Conservation (phyloP, 1,140 invertebrate species). For the Tetraneura akinire region DNA sequence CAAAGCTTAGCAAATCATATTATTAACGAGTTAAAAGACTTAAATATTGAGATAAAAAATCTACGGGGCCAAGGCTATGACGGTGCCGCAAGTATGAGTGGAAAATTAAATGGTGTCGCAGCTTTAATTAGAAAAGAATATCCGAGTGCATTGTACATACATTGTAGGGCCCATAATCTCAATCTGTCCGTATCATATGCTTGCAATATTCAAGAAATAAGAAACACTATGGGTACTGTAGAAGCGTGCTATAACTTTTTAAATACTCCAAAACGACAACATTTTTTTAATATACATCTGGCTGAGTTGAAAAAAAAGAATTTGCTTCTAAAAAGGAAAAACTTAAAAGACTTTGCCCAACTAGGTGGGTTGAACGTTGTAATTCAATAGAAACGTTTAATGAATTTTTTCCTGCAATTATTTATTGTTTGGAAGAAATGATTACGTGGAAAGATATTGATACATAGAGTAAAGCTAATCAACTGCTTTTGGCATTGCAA, state of each 20-base stretch:
- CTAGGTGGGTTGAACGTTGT: slow-evolving; percentile 19
- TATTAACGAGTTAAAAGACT: slow-evolving; percentile 21
- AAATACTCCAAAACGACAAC: too few relatives aligned
- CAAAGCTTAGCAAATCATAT: slow-evolving; percentile 49
- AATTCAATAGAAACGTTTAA: slow-evolving; percentile 8
- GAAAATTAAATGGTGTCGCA: slow-evolving; percentile 54
- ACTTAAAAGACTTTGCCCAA: background rate
- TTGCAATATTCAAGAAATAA: too few relatives aligned
- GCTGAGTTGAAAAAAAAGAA: too few relatives aligned
- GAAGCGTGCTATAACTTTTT: too few relatives aligned
- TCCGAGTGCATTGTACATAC: slow-evolving; percentile 53
- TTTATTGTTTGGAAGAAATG: slow-evolving; percentile 23
- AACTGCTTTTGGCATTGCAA: background rate
- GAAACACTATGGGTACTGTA: too few relatives aligned
- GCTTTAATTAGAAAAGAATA: slow-evolving; percentile 57
- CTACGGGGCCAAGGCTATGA: slow-evolving; percentile 56
- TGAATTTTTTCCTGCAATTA: background rate
- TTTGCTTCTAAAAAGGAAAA: too few relatives aligned
- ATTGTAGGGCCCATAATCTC: slow-evolving; percentile 19
- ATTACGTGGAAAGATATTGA: slow-evolving; percentile 9
- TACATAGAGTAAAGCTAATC: slow-evolving; percentile 32
- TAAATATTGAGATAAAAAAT: background rate
- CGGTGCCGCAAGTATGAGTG: slow-evolving; percentile 56
- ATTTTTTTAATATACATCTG: too few relatives aligned
- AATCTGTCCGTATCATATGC: background rate